Conservation (phyloP, 2,113 vertebrate genomes). For the Opisthocomus hoazin region DNA sequence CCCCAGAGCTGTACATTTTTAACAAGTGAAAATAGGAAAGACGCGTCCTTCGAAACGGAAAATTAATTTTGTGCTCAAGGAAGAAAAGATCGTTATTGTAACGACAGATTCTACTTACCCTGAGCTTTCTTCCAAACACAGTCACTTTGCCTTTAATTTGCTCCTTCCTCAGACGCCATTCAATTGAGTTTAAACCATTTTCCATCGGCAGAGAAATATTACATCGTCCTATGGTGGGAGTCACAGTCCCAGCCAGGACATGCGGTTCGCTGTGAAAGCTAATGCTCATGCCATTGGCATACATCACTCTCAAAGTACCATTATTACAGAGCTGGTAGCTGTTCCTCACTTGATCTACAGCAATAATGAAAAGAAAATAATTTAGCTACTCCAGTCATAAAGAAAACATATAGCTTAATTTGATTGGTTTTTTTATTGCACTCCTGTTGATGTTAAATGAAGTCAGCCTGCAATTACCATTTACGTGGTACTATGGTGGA, state of each 20-base stretch:
- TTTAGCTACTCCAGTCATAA: constrained; percentile 58
- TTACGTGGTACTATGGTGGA: constrained; percentile 49
- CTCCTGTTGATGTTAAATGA: constrained; percentile 68
- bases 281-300: constrained; percentile 98
- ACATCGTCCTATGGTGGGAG: constrained; percentile 93
- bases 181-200: constrained; percentile 97
- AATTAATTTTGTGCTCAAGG: not conserved
- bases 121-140: constrained; percentile 95
- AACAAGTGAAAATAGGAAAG: not conserved
- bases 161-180: constrained; percentile 97
- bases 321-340: constrained; percentile 98
- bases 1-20: not conserved
- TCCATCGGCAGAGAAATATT: constrained; percentile 98
- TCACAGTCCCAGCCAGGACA: constrained; percentile 93
- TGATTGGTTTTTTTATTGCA: constrained; percentile 68
- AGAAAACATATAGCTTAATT: constrained; percentile 70
- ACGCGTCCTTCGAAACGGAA: not conserved
- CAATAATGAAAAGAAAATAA: constrained; percentile 62
- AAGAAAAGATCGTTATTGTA: not conserved
- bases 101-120: constrained; percentile 77
- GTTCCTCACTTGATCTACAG: constrained; percentile 97
- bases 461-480: constrained; percentile 69
- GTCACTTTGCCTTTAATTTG: constrained; percentile 97
- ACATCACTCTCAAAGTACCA: constrained; percentile 95
- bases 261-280: constrained; percentile 99